phyloP scores from a whole-genome alignment of 1,140 invertebrate genomes.

The Lepeophtheirus salmonis region DNA sequence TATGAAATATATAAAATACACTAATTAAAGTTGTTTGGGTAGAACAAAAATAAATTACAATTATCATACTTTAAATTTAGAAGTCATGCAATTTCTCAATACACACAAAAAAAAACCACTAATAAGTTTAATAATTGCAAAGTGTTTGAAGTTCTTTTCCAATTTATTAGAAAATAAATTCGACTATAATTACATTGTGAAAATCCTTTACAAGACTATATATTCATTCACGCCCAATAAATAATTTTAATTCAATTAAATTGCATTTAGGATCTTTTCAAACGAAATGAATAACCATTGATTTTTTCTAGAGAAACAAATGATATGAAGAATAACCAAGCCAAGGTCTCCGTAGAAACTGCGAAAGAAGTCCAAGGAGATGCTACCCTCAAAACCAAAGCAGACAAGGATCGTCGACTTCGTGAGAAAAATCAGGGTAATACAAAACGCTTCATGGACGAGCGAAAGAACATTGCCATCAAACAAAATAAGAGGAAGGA shows the following conservation, averaged over 20 bases:
- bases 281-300: background rate
- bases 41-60: too few relatives aligned
- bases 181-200: too few relatives aligned
- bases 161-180: too few relatives aligned
- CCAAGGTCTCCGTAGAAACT: constrained; percentile 88
- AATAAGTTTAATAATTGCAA: too few relatives aligned
- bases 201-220: too few relatives aligned
- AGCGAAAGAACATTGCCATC: constrained; percentile 63
- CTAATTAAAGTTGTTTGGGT: too few relatives aligned
- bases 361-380: constrained; percentile 85
- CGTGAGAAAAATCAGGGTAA: constrained; percentile 97
- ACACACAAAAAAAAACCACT: too few relatives aligned
- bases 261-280: constrained; percentile 5
- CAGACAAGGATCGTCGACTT: constrained; percentile 77
- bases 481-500: constrained; percentile 85
- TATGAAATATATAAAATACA: too few relatives aligned
- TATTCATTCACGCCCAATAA: too few relatives aligned
- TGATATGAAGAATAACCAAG: constrained; percentile 84
- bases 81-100: too few relatives aligned
- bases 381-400: constrained; percentile 89
- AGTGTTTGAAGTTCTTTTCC: too few relatives aligned
- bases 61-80: too few relatives aligned
- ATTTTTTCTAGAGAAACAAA: constrained; percentile 57
- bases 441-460: constrained; percentile 96
- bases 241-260: constrained; percentile 12